Base-by-base conservation (phyloP, 2,888 invertebrate species). In the Sphaeridia pumilis region DNA sequence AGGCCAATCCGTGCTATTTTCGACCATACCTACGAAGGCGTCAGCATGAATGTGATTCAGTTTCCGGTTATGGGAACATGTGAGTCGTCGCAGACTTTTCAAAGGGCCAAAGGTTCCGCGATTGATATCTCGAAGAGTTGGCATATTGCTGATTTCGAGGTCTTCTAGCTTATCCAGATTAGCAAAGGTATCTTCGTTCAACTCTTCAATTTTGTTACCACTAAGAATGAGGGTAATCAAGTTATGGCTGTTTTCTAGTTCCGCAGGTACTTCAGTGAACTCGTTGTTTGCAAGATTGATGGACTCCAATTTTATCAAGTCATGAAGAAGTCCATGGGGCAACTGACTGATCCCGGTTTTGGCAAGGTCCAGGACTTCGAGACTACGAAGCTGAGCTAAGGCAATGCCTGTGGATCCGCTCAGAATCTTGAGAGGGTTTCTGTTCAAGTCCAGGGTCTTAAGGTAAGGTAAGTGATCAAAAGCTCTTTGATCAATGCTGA, bases 391-490 rank as follows among this genome's bases (percentile, higher is more conserved):
- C 54, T 78, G 78, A 0, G 78, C 76, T 21, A 89, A 76, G 0
- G 87, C 84, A 0, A 78, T 72, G 1, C 76, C 66, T 0, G 83
- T 81, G 14, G 73, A 73, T 5, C 75, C 72, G 66, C 84, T 83
- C 4, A 87, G 75, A 0, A 77, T 73, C 14, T 73, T 73, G 14
- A 92, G 73, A 0, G 83, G 83, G 70, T 92, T 92, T n/a, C 78
- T 76, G 57, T 79, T 79, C 24, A 92, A 71, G 63, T 78, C 77
- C 45, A 92, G 69, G 14, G 76, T 75, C 60, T 80, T 78, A 34
- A 92, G 67, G 45, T 78, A 74, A 0, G 79, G 76, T 3, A 82
- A 70, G 67, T 89, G 87, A 64, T 83, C 82, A 68, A 92, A 88
- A 1, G 86, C 65, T 67, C 85, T 82, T 46, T 74, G 74, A 65